A percentile compares a stretch with the other conserved stretches of the same genome.
Evolutionary conservation across 2,888 invertebrate genomes (phyloP).

Genomic region (Lacanobia wlatinum): DNA sequence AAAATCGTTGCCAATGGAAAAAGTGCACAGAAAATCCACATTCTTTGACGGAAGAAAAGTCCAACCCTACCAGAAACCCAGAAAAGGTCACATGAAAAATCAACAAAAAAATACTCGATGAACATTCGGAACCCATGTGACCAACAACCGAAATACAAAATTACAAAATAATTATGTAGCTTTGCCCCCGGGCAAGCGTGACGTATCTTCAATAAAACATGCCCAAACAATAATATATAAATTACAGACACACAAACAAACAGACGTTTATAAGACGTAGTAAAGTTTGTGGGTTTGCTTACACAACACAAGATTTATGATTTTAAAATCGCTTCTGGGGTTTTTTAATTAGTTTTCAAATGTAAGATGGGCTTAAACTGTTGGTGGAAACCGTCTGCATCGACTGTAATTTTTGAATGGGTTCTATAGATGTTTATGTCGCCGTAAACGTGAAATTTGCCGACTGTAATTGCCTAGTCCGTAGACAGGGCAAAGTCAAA

Average conservation of each 20-base stretch:
- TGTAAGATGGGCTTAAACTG: slow-evolving; percentile 1
- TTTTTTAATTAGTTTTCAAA: slow-evolving; percentile 61
- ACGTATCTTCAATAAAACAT: slow-evolving; percentile 30
- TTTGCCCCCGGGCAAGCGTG: slow-evolving; percentile 9
- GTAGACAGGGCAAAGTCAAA: background rate
- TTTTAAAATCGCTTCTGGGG: slow-evolving; percentile 47
- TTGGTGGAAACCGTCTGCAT: slow-evolving; percentile 10
- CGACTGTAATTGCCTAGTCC: background rate
- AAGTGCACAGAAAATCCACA: too few species aligned
- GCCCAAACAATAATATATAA: slow-evolving; percentile 56
- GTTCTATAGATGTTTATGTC: background rate
- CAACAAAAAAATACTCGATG: too few species aligned
- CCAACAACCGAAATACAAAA: slow-evolving; percentile 14
- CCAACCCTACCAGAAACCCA: too few species aligned
- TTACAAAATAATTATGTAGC: slow-evolving; percentile 39
- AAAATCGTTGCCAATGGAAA: too few species aligned
- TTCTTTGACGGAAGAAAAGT: too few species aligned
- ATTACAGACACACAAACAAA: slow-evolving; percentile 50
- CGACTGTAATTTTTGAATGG: slow-evolving; percentile 1
- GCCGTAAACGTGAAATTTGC: background rate
- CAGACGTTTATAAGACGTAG: slow-evolving; percentile 54
- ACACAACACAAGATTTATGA: slow-evolving; percentile 58
- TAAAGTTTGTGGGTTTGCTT: slow-evolving; percentile 53
- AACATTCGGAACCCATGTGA: too few species aligned
- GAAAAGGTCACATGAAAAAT: too few species aligned